These are phyloP conservation scores for Procapra przewalskii DNA, from an alignment of 2,113 vertebrate genomes.

Conservation along the genomic window DNA sequence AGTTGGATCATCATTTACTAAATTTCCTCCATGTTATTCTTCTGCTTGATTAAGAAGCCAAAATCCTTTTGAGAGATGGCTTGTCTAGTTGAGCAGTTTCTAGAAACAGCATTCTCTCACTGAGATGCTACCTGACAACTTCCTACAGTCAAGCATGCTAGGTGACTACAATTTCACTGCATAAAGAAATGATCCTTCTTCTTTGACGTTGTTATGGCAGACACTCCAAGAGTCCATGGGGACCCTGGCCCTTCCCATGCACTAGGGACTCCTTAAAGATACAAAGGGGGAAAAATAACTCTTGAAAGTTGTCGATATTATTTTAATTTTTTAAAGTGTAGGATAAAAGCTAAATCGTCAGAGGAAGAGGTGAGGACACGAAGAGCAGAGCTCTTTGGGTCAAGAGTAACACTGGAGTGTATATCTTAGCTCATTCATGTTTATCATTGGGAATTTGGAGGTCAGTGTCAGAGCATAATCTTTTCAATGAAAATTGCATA, in stretches of 20 bases:
- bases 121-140: background rate
- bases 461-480: background rate
- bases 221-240: background rate
- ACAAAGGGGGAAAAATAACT: background rate
- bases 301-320: background rate
- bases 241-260: background rate
- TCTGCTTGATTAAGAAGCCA: background rate
- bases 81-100: background rate
- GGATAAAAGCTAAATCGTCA: background rate
- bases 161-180: background rate
- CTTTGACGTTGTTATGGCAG: background rate
- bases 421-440: background rate
- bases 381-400: background rate
- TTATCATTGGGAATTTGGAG: background rate
- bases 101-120: background rate
- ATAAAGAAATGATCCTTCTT: background rate
- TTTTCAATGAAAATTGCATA: background rate
- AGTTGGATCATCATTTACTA: background rate
- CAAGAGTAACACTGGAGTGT: background rate
- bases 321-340: background rate
- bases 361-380: background rate
- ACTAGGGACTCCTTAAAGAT: background rate
- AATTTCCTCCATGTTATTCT: background rate
- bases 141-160: background rate
- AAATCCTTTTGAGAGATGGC: background rate